Base-by-base conservation (phyloP, 2,888 invertebrate genomes). In the Parnassius glacialis region DNA sequence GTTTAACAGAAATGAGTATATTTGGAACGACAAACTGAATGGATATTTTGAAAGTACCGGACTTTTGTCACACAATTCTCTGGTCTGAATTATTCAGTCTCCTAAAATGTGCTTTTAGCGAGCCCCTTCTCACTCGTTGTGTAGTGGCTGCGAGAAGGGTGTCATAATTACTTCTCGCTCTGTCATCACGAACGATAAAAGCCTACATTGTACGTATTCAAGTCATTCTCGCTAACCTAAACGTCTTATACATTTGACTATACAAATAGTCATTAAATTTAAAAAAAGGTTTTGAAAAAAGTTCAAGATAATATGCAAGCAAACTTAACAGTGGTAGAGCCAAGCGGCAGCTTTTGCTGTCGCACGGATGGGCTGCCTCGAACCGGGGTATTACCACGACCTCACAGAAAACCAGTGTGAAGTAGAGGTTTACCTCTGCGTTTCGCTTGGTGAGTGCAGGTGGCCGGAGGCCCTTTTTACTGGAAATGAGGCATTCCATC, bases 91-190 rank as follows among this genome's bases (percentile, higher is more conserved):
- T 56, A 61, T 61, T 61, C 51, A 61, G 61, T 20, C 56, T 45
- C 59, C 51, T 41, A 56, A 58, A 61, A 61, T 52, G 45, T 61
- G 44, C 61, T 61, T 61, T 61, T 61, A 61, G 51, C 61, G 61
- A 45, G 51, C 16, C 54, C 55, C 55, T 56, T 51, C 13, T 45
- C 16, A 41, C 45, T 55, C 54, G 47, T 58, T 43, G 25, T n/a
- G 44, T 10, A 44, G 47, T 48, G 50, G 44, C 44, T 51, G 55
- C 60, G 56, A 16, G 10, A 13, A 61, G 51, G 61, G 61, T 56
- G 61, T 52, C 61, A 61, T 61, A 61, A 61, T 61, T 61, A 56
- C 61, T 61, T 55, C 52, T 51, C 3, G 12, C 51, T 56, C 34
- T 56, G 42, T 56, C n/a, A 44, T 55, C 50, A 45, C 45, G 41